phyloP scores from a whole-genome alignment of 1,140 invertebrate genomes.

The Drosophila tsacasi region DNA sequence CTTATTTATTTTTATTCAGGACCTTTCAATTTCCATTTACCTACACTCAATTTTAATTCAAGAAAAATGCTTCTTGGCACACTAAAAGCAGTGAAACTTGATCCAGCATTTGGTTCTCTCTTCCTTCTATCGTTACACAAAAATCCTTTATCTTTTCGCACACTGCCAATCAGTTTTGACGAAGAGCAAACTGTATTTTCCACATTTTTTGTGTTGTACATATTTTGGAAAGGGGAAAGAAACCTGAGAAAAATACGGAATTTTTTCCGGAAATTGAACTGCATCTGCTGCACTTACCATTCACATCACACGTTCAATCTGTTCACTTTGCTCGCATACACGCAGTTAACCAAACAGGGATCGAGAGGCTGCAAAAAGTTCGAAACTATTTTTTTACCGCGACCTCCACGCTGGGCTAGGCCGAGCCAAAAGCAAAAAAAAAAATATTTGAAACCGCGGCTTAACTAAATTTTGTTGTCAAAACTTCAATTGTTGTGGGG shows the following conservation, averaged over 20 bases:
- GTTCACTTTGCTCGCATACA: conserved; percentile 26
- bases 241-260: background rate
- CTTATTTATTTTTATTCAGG: no score
- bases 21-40: background rate
- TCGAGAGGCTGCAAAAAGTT: conserved; percentile 28
- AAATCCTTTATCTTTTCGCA: conserved; percentile 1
- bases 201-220: background rate
- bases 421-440: conserved; percentile 1
- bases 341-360: conserved; percentile 57
- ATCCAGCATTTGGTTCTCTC: background rate
- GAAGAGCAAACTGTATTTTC: background rate
- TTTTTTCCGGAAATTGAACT: conserved; percentile 26
- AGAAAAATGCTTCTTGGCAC: background rate
- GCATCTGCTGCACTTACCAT: conserved; percentile 67
- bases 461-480: conserved; percentile 75
- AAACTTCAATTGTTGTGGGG: conserved; percentile 63
- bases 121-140: background rate
- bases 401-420: conserved; percentile 33
- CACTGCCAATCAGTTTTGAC: conserved; percentile 9
- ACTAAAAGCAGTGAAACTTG: background rate
- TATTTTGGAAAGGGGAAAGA: background rate
- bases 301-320: conserved; percentile 71
- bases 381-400: conserved; percentile 33
- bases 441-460: conserved; percentile 27
- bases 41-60: background rate